Conservation (phyloP, 2,113 vertebrate species). For the Proterorhinus semilunaris region DNA sequence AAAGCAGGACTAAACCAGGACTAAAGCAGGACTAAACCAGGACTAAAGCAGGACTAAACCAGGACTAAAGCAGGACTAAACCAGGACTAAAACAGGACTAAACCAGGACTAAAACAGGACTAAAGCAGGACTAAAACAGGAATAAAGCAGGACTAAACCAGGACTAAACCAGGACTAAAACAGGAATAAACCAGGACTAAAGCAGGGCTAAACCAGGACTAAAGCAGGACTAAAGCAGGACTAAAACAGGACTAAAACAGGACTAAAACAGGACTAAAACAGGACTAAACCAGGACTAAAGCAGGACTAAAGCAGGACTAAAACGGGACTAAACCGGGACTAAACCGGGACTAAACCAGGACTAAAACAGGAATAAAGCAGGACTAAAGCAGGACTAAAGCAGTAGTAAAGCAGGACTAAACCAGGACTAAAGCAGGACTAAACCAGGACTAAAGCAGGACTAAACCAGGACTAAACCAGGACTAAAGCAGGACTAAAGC, state of each 20-base stretch:
- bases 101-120: background rate
- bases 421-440: too few relatives aligned
- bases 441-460: background rate
- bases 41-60: too few relatives aligned
- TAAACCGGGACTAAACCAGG: too few relatives aligned
- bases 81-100: background rate
- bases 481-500: background rate
- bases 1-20: background rate
- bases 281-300: background rate
- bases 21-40: background rate
- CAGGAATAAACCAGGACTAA: background rate
- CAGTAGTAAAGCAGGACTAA: too few relatives aligned
- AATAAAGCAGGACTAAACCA: background rate
- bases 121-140: background rate
- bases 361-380: background rate
- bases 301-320: too few relatives aligned
- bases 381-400: background rate
- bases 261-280: background rate
- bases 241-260: background rate
- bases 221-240: background rate
- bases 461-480: background rate
- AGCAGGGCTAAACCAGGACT: background rate
- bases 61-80: background rate
- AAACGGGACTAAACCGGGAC: too few relatives aligned
- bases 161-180: background rate